Evolutionary conservation across 2,797 vertebrate species (phyloP).

Genomic region (Lepilemur ruficaudatus): DNA sequence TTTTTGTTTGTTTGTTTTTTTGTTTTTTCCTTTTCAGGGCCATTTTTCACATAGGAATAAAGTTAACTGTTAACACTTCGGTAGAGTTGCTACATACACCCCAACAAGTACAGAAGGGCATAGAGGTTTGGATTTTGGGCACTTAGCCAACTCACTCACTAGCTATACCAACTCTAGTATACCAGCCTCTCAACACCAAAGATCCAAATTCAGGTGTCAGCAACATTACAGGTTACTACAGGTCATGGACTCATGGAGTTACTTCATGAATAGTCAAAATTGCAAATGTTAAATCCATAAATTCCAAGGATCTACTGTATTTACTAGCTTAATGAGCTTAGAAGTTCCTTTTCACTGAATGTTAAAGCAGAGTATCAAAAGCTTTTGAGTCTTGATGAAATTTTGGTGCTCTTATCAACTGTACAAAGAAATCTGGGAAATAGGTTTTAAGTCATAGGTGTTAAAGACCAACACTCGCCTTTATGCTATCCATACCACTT

Average conservation of each 20-base stretch:
- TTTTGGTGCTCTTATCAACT: not conserved
- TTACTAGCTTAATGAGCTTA: slow-evolving; percentile 32
- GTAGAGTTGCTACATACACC: not conserved
- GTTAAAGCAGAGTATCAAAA: not conserved
- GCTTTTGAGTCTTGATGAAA: not conserved
- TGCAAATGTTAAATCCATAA: slow-evolving; percentile 52
- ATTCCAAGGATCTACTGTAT: slow-evolving; percentile 26
- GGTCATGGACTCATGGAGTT: not conserved
- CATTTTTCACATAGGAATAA: slow-evolving; percentile 50
- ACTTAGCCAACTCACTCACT: not conserved
- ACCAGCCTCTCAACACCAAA: not conserved
- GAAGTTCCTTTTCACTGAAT: not conserved
- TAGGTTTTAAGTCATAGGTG: not conserved
- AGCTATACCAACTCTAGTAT: not conserved
- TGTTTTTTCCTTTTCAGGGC: not conserved
- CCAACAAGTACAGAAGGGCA: not conserved
- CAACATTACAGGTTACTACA: not conserved
- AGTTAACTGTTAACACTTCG: slow-evolving; percentile 8
- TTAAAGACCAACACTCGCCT: not conserved
- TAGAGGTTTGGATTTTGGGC: not conserved
- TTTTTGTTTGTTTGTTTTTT: no score
- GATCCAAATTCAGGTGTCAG: slow-evolving; percentile 28
- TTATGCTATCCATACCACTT: not conserved
- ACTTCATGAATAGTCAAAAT: slow-evolving; percentile 8
- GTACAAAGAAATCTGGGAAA: slow-evolving; percentile 21